These are phyloP conservation scores for Troides helena DNA, from an alignment of 2,888 invertebrate genomes.

Conservation along the genomic window DNA sequence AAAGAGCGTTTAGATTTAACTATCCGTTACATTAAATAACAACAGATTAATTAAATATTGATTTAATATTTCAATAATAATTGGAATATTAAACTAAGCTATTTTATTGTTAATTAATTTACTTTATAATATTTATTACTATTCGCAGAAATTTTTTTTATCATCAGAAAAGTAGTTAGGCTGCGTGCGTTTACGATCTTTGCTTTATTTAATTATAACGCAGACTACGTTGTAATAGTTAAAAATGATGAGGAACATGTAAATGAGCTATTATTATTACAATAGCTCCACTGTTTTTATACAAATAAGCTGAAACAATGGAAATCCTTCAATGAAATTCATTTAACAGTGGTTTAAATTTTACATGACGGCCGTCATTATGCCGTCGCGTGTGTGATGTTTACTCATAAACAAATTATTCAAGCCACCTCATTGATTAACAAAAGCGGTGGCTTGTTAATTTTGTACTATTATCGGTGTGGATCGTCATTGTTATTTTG, in stretches of 20 bases:
- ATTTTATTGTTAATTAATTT: no score
- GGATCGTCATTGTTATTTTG: not conserved
- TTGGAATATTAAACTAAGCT: no score
- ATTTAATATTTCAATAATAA: no score
- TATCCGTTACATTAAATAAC: no score
- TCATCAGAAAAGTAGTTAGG: no score
- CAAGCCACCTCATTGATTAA: constrained; percentile 54
- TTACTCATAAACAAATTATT: constrained; percentile 30
- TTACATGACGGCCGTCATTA: constrained; percentile 27
- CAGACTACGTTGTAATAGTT: not conserved
- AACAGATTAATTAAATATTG: no score
- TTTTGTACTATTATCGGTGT: constrained; percentile 17
- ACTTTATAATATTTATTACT: no score
- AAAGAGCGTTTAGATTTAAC: no score
- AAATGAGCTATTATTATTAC: constrained; percentile 14
- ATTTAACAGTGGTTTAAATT: constrained; percentile 26
- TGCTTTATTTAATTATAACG: no score
- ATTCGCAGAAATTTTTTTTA: no score
- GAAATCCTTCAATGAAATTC: constrained; percentile 18
- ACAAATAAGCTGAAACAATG: constrained; percentile 21
- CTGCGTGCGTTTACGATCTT: no score
- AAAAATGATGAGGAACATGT: not conserved
- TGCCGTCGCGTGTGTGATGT: constrained; percentile 13
- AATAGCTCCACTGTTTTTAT: constrained; percentile 18
- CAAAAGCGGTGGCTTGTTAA: constrained; percentile 56